Evolutionary conservation across 35 echinoderm and acorn worm species (phyloP).

Genomic region (Nesometra sesokonis): DNA sequence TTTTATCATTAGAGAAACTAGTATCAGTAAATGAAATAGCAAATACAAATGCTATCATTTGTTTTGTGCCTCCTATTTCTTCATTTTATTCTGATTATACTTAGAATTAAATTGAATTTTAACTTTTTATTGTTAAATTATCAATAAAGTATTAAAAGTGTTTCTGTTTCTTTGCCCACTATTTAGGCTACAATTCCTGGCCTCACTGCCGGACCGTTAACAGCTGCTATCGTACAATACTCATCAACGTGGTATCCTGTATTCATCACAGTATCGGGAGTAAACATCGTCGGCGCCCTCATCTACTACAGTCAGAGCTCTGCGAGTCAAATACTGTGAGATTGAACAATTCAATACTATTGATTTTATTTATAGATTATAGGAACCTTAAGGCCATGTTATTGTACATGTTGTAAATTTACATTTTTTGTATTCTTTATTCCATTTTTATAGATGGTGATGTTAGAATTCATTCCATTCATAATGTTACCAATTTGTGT

Average conservation of each 20-base stretch:
- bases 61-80: too few species aligned
- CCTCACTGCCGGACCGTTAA: constrained; percentile 62
- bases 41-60: too few species aligned
- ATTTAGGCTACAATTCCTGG: constrained; percentile 79
- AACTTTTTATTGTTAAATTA: too few species aligned
- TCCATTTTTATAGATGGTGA: too few species aligned
- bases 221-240: constrained; percentile 64
- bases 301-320: constrained; percentile 89
- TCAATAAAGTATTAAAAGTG: background rate
- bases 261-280: constrained; percentile 52
- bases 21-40: too few species aligned
- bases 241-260: constrained; percentile 63
- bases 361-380: background rate
- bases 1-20: too few species aligned
- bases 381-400: background rate
- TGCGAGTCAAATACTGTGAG: constrained; percentile 84
- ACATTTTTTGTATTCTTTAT: too few species aligned
- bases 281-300: constrained; percentile 78
- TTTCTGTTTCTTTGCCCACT: constrained; percentile 11
- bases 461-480: too few species aligned
- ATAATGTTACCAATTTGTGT: too few species aligned
- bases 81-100: too few species aligned
- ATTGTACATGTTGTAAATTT: too few species aligned
- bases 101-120: too few species aligned
- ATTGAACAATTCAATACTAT: background rate